phyloP scores from a whole-genome alignment of 2,888 invertebrate genomes.

The Leuctra nigra region DNA sequence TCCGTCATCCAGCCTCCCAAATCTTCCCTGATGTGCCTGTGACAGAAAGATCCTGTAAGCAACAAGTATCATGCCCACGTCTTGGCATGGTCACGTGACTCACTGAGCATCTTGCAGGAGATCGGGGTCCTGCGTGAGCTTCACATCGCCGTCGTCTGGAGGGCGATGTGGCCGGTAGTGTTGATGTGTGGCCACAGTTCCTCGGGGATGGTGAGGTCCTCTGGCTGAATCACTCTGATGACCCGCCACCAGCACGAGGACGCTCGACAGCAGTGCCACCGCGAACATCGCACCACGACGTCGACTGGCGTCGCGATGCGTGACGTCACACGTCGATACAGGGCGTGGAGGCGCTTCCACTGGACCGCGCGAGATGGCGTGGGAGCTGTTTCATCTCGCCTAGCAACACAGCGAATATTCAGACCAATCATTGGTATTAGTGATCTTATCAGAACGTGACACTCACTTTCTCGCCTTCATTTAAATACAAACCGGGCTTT shows the following conservation, averaged over 20 bases:
- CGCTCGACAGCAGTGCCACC: conserved; percentile 28
- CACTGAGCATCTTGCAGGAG: conserved; percentile 71
- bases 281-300: background rate
- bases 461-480: too few relatives aligned
- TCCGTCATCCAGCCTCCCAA: conserved; percentile 55
- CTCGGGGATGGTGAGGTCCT: conserved; percentile 60
- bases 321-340: background rate
- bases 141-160: conserved; percentile 14
- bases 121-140: conserved; percentile 61
- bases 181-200: conserved; percentile 40
- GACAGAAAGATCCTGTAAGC: conserved; percentile 26
- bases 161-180: conserved; percentile 51
- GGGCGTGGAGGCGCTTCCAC: background rate
- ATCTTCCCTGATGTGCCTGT: conserved; percentile 75
- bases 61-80: too few relatives aligned
- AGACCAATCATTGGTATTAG: too few relatives aligned
- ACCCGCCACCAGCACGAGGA: conserved; percentile 29
- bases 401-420: too few relatives aligned
- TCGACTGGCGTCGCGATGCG: background rate
- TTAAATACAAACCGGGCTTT: too few relatives aligned
- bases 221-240: conserved; percentile 38
- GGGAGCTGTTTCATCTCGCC: too few relatives aligned
- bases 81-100: too few relatives aligned
- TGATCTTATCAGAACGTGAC: too few relatives aligned
- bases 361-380: background rate